Percentiles rank a stretch among this genome's conserved stretches.
Conservation (phyloP, 1,140 invertebrate species). For the Olivierus martensii region DNA sequence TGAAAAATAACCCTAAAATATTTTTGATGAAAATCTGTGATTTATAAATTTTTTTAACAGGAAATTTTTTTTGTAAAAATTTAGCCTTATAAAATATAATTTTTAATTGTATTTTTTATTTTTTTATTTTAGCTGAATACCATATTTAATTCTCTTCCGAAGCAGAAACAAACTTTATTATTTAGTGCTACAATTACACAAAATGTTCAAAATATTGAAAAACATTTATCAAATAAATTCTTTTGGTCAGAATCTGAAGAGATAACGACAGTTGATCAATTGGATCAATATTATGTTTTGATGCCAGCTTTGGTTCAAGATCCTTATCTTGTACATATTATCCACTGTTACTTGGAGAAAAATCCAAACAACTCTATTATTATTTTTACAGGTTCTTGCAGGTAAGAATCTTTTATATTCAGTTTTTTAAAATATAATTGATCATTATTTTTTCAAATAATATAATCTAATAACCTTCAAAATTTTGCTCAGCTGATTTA, state of each 20-base stretch:
- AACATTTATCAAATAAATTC: slow-evolving; percentile 42
- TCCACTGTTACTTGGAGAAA: slow-evolving; percentile 57
- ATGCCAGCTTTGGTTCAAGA: slow-evolving; percentile 81
- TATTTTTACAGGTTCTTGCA: slow-evolving; percentile 89
- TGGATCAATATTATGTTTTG: slow-evolving; percentile 81
- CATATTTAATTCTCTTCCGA: slow-evolving; percentile 66
- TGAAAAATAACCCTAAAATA: too few relatives aligned
- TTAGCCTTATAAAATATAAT: too few relatives aligned
- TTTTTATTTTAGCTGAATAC: slow-evolving; percentile 41
- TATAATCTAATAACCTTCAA: too few relatives aligned
- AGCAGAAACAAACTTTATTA: slow-evolving; percentile 65
- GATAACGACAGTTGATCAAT: slow-evolving; percentile 64
- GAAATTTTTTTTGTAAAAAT: too few relatives aligned
- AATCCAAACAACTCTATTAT: slow-evolving; percentile 67
- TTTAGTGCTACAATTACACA: slow-evolving; percentile 96
- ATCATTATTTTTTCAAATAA: too few relatives aligned
- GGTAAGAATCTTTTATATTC: slow-evolving; percentile 43
- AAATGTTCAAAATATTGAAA: slow-evolving; percentile 53
- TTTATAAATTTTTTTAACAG: too few relatives aligned
- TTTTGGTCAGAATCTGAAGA: slow-evolving; percentile 34
- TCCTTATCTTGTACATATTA: slow-evolving; percentile 78
- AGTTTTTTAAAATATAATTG: slow-evolving; percentile 2
- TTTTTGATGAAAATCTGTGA: too few relatives aligned
- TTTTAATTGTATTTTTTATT: background rate
- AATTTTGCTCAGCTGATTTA: too few relatives aligned